Percentiles rank a stretch among this genome's conserved stretches.
phyloP scores from a whole-genome alignment of 2,113 vertebrate species.

The Merops nubicus region DNA sequence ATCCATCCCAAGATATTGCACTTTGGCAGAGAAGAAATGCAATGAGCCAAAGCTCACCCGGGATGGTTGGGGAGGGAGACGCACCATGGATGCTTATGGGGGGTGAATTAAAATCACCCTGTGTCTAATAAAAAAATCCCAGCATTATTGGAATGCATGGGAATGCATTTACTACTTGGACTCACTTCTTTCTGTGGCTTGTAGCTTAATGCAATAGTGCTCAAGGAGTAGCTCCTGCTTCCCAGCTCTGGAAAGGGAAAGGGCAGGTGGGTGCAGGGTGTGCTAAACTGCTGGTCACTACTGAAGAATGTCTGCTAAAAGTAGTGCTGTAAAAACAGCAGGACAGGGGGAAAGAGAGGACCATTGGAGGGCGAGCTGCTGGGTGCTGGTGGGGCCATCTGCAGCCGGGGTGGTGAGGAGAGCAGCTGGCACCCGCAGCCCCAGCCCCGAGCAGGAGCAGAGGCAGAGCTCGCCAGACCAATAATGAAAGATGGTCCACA shows the following conservation, averaged over 20 bases:
- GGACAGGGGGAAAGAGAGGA: neutral
- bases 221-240: neutral
- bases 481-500: constrained; percentile 33
- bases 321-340: neutral
- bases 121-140: neutral
- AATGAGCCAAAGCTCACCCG: neutral
- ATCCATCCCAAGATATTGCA: constrained; percentile 29
- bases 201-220: neutral
- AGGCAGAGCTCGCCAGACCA: constrained; percentile 28
- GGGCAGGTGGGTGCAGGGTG: neutral
- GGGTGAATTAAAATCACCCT: neutral
- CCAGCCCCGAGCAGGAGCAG: neutral
- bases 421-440: constrained; percentile 37
- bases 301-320: neutral
- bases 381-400: neutral
- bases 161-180: neutral
- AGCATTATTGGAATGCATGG: neutral
- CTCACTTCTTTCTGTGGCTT: neutral
- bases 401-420: neutral
- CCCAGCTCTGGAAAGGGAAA: neutral
- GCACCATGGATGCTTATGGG: neutral
- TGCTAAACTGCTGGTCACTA: neutral
- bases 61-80: neutral
- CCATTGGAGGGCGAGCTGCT: neutral
- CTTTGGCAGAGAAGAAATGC: neutral